Evolutionary conservation across 2,797 vertebrate species (phyloP).

Genomic region (Sebastes reedi): DNA sequence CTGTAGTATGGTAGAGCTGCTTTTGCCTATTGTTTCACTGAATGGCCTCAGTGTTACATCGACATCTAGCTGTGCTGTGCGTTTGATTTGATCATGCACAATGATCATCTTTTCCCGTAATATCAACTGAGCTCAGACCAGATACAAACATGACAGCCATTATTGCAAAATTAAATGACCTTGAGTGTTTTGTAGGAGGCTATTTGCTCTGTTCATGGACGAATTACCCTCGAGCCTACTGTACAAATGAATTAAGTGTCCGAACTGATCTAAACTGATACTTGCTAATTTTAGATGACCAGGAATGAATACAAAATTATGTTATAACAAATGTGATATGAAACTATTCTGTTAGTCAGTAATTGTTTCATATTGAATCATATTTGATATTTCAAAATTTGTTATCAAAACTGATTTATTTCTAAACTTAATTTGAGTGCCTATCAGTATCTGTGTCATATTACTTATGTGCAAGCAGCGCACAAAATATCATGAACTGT

Average conservation of each 20-base stretch:
- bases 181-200: neutral
- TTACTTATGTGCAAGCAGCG: neutral
- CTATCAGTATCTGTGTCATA: neutral
- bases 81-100: slow-evolving; percentile 26
- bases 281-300: neutral
- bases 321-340: neutral
- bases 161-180: slow-evolving; percentile 15
- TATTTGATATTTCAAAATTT: neutral
- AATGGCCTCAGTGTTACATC: slow-evolving; percentile 30
- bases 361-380: neutral
- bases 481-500: neutral
- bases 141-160: slow-evolving; percentile 1
- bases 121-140: slow-evolving; percentile 3
- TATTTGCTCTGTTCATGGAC: neutral
- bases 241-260: slow-evolving; percentile 2
- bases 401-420: slow-evolving; percentile 1
- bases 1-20: slow-evolving; percentile 43
- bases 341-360: neutral
- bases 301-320: neutral
- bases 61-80: neutral
- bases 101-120: neutral
- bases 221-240: neutral
- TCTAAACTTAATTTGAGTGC: neutral
- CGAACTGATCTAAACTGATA: neutral
- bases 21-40: slow-evolving; percentile 57